phyloP scores from a whole-genome alignment of 2,113 vertebrate genomes.

The Falcunculus frontatus region DNA sequence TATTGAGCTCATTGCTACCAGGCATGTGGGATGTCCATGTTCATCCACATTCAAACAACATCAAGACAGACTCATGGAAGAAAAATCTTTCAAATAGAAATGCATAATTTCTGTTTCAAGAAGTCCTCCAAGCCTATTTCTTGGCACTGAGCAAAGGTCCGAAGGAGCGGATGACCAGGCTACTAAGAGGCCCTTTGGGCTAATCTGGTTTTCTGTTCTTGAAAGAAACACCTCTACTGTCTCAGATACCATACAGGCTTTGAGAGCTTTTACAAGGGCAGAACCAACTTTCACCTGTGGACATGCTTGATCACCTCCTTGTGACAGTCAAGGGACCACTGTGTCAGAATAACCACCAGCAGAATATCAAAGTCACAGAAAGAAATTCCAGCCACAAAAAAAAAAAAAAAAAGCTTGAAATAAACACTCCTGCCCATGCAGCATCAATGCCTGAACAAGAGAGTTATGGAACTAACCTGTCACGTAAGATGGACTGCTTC shows the following conservation, averaged over 20 bases:
- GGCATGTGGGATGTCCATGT: accelerated
- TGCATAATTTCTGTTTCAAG: not conserved
- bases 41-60: not conserved
- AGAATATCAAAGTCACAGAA: not conserved
- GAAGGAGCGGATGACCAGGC: not conserved
- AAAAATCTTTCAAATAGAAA: not conserved
- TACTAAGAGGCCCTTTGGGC: not conserved
- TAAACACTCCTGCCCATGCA: not conserved
- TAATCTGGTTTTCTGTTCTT: not conserved
- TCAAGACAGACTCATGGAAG: not conserved
- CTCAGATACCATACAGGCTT: not conserved
- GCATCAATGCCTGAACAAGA: not conserved
- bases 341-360: not conserved
- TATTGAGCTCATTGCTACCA: not conserved
- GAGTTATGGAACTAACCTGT: not conserved
- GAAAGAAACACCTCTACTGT: not conserved
- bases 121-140: not conserved
- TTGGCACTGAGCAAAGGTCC: not conserved
- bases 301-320: not conserved
- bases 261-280: not conserved
- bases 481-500: not conserved
- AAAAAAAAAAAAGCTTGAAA: not conserved
- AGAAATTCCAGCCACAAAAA: not conserved
- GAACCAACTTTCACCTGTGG: not conserved
- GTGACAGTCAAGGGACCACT: not conserved